Evolutionary conservation across 2,888 invertebrate species (phyloP).

Genomic region (Aspidiotus rigidus): DNA sequence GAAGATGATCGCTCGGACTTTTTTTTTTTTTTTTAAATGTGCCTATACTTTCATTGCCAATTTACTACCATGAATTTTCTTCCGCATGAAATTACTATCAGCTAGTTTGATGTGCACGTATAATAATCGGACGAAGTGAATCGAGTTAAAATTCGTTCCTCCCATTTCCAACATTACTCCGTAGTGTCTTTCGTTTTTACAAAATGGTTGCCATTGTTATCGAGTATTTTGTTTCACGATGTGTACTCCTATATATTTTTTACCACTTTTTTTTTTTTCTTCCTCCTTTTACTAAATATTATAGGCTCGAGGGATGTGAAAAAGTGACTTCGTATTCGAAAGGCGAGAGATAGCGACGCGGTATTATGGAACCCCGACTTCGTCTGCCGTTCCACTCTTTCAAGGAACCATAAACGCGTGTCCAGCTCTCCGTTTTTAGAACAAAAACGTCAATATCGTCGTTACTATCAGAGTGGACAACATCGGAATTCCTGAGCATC

Average conservation of each 20-base stretch:
- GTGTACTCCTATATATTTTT: constrained; percentile 18
- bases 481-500: constrained; percentile 19
- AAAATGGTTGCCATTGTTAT: constrained; percentile 25
- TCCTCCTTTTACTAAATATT: constrained; percentile 6
- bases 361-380: not conserved
- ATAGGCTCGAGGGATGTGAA: constrained; percentile 5
- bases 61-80: no score
- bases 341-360: constrained; percentile 9
- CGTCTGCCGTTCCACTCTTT: not conserved
- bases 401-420: constrained; percentile 19
- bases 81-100: no score
- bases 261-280: no score
- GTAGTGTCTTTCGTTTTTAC: constrained; percentile 26
- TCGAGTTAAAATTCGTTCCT: no score
- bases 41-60: no score
- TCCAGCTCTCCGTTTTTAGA: constrained; percentile 28
- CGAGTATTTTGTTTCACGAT: constrained; percentile 15
- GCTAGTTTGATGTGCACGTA: no score
- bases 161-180: no score
- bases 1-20: no score
- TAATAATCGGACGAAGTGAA: no score
- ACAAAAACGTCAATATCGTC: constrained; percentile 32
- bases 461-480: constrained; percentile 30
- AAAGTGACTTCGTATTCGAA: constrained; percentile 14
- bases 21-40: no score